Evolutionary conservation across 2,888 invertebrate genomes (phyloP).

Genomic region (Ochropleura plecta): DNA sequence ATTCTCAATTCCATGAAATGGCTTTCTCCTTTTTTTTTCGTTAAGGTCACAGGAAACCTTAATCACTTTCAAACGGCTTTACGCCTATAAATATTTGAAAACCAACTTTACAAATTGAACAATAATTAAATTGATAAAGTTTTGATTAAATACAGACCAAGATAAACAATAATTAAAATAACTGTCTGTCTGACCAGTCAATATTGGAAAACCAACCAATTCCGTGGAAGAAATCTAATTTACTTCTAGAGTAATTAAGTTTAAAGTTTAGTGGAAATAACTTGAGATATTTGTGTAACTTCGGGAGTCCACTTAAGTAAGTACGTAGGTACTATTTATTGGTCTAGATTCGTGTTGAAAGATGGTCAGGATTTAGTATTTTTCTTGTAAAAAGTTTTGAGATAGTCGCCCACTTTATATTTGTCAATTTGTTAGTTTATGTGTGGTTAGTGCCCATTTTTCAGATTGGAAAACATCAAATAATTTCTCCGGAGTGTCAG

Average conservation of each 20-base stretch:
- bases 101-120: constrained; percentile 18
- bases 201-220: constrained; percentile 16
- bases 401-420: not conserved
- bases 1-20: not conserved
- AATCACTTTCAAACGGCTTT: constrained; percentile 13
- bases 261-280: constrained; percentile 26
- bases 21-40: not conserved
- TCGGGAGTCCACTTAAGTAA: constrained; percentile 14
- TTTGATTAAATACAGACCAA: constrained; percentile 22
- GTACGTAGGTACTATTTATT: constrained; percentile 3
- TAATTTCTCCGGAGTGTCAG: no score
- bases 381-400: not conserved
- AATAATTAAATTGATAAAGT: constrained; percentile 44
- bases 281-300: constrained; percentile 32
- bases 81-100: constrained; percentile 22
- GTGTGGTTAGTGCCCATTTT: no score
- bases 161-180: constrained; percentile 26
- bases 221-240: constrained; percentile 31
- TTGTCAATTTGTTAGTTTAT: not conserved
- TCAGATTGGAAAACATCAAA: no score
- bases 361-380: not conserved
- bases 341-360: constrained; percentile 7
- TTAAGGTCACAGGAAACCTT: not conserved
- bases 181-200: constrained; percentile 25
- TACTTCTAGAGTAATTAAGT: constrained; percentile 33